Conservation (phyloP, 2,113 vertebrate genomes). For the Esox niger region DNA sequence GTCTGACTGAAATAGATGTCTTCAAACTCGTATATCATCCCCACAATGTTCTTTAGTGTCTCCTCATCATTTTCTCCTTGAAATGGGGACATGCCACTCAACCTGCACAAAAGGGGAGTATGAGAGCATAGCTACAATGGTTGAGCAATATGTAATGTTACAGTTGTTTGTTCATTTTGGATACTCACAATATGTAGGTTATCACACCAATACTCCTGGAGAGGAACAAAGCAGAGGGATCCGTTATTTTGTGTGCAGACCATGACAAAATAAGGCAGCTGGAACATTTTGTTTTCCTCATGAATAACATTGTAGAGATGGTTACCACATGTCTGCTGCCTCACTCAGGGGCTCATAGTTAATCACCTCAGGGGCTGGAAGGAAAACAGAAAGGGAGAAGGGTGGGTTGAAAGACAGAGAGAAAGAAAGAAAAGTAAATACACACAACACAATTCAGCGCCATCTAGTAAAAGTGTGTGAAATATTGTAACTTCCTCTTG, state of each 20-base stretch:
- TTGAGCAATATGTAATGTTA: background rate
- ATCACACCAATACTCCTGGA: constrained; percentile 81
- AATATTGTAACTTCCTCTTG: too few species aligned
- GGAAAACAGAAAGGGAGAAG: background rate
- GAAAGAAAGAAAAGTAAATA: background rate
- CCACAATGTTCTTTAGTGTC: constrained; percentile 72
- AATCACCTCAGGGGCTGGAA: constrained; percentile 75
- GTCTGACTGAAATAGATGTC: constrained; percentile 67
- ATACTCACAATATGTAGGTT: constrained; percentile 79
- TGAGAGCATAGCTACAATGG: too few species aligned
- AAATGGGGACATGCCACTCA: constrained; percentile 84
- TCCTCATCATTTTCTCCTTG: constrained; percentile 75
- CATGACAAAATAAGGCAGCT: too few species aligned
- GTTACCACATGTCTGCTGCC: constrained; percentile 74
- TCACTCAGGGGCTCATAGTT: constrained; percentile 68
- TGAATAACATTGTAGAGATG: background rate
- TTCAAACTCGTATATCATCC: constrained; percentile 71
- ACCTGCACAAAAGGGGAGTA: constrained; percentile 49
- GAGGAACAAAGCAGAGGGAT: constrained; percentile 6
- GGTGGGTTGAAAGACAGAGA: too few species aligned
- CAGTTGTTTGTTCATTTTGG: too few species aligned
- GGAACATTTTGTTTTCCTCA: too few species aligned
- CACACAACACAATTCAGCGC: background rate
- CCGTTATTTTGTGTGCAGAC: too few species aligned
- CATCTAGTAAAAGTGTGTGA: too few species aligned